phyloP scores from a whole-genome alignment of 1,140 invertebrate species.

The Drosophila ercepeae region DNA sequence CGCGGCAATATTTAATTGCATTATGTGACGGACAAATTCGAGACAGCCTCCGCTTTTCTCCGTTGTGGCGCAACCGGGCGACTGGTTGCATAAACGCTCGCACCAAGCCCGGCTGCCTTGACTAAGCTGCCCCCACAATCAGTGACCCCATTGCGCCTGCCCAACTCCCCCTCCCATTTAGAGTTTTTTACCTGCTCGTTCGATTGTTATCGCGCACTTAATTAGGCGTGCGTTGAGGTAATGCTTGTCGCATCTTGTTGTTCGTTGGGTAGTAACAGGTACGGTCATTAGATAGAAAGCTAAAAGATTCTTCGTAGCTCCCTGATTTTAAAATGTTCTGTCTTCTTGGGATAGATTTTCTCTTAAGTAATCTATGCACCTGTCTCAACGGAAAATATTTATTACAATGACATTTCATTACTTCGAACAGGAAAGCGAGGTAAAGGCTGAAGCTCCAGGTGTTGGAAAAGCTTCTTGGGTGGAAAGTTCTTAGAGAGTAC shows the following conservation, averaged over 20 bases:
- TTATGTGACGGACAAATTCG: constrained; percentile 60
- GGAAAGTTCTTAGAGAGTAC: constrained; percentile 35
- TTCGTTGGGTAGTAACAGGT: constrained; percentile 31
- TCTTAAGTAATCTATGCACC: constrained; percentile 51
- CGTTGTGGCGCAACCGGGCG: constrained; percentile 47
- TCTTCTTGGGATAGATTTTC: constrained; percentile 17
- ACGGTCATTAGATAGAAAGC: constrained; percentile 69
- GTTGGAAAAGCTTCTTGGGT: constrained; percentile 48
- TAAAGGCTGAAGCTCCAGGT: constrained; percentile 30
- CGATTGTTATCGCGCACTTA: constrained; percentile 71
- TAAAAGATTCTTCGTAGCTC: constrained; percentile 33
- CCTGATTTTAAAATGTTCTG: constrained; percentile 3
- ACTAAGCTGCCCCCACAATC: constrained; percentile 47
- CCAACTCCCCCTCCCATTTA: constrained; percentile 4
- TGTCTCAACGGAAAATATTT: constrained; percentile 54
- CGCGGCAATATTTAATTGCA: constrained; percentile 64
- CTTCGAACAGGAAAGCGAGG: constrained; percentile 59
- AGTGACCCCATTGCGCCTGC: constrained; percentile 60
- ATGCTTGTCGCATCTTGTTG: constrained; percentile 39
- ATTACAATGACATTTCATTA: constrained; percentile 68
- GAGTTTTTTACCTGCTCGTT: constrained; percentile 7
- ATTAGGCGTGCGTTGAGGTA: constrained; percentile 67
- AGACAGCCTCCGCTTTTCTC: constrained; percentile 49
- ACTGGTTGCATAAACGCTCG: constrained; percentile 58
- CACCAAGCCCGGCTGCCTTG: constrained; percentile 21